Percentiles rank a stretch among this genome's conserved stretches.
These are phyloP conservation scores for Anhinga rufa DNA, from an alignment of 2,113 vertebrate genomes.

Conservation along the genomic window DNA sequence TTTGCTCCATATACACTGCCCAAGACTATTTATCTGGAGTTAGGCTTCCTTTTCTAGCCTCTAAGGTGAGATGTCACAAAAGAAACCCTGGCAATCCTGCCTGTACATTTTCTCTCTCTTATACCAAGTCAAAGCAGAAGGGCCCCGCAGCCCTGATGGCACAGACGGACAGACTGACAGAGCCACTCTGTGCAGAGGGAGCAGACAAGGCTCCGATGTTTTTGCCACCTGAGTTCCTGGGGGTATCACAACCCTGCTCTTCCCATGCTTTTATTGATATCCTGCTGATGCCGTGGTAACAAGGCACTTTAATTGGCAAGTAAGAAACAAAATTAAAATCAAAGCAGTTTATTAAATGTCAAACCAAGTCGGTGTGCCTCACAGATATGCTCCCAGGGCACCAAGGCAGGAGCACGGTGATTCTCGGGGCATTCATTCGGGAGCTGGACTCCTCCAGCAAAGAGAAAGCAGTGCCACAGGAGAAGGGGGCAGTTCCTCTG, in stretches of 20 bases:
- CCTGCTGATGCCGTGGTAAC: not conserved
- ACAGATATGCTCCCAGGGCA: not conserved
- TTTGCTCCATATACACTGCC: fast-evolving
- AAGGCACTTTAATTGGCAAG: not conserved
- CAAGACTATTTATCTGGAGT: not conserved
- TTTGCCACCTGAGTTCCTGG: not conserved
- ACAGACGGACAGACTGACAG: not conserved
- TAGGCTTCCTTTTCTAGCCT: not conserved
- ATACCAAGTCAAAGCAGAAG: not conserved
- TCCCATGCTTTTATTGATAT: not conserved
- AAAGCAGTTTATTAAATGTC: not conserved
- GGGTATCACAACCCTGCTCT: not conserved
- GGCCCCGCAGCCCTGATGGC: not conserved
- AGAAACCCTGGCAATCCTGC: not conserved
- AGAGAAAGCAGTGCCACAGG: not conserved
- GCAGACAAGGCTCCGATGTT: not conserved
- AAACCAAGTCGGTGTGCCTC: not conserved
- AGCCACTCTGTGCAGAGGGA: not conserved
- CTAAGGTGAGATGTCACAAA: not conserved
- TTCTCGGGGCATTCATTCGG: not conserved
- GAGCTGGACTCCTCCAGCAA: not conserved
- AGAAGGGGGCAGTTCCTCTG: not conserved
- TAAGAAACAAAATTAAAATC: not conserved
- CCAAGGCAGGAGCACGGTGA: fast-evolving
- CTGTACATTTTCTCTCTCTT: not conserved